A percentile compares a stretch with the other conserved stretches of the same genome.
Conservation (phyloP, 2,797 vertebrate genomes). For the Poecilia picta region DNA sequence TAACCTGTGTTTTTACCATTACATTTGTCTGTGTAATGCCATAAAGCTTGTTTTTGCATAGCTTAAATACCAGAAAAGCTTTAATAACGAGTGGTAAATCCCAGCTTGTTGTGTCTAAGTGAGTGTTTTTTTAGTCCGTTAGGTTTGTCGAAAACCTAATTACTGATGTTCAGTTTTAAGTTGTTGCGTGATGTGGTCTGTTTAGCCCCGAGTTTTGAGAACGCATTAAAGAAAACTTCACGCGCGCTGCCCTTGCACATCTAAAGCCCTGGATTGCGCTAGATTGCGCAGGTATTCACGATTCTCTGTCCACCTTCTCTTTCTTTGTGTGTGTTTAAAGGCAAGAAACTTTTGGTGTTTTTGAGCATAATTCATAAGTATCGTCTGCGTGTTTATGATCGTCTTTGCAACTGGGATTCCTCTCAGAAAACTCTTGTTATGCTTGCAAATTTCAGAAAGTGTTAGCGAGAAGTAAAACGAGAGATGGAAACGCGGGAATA, state of each 20-base stretch:
- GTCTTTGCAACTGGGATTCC: conserved; percentile 60
- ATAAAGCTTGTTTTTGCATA: neutral
- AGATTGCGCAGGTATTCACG: conserved; percentile 68
- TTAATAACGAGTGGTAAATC: neutral
- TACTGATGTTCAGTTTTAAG: conserved; percentile 1
- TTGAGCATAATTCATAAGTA: conserved; percentile 38
- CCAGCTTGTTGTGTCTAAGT: neutral
- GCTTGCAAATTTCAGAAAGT: conserved; percentile 61
- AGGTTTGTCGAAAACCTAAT: neutral
- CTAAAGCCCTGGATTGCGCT: conserved; percentile 55
- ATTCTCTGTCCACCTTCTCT: conserved; percentile 45
- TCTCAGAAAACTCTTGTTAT: conserved; percentile 61
- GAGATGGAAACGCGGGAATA: conserved; percentile 55
- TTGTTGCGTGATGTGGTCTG: conserved; percentile 9
- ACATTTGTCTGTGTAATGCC: neutral
- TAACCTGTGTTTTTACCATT: neutral
- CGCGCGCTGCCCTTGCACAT: conserved; percentile 42
- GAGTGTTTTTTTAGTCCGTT: neutral
- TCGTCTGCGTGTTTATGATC: conserved; percentile 51
- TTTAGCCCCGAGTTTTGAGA: neutral
- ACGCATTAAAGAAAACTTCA: conserved; percentile 22
- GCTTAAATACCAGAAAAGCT: neutral
- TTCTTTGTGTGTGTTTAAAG: conserved; percentile 13
- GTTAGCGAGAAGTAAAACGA: conserved; percentile 47
- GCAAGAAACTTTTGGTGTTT: conserved; percentile 20